Evolutionary conservation across 2,797 vertebrate genomes (phyloP), one percentile per base, ranked within the genome.

Genomic region (Sebastes vulpes): DNA sequence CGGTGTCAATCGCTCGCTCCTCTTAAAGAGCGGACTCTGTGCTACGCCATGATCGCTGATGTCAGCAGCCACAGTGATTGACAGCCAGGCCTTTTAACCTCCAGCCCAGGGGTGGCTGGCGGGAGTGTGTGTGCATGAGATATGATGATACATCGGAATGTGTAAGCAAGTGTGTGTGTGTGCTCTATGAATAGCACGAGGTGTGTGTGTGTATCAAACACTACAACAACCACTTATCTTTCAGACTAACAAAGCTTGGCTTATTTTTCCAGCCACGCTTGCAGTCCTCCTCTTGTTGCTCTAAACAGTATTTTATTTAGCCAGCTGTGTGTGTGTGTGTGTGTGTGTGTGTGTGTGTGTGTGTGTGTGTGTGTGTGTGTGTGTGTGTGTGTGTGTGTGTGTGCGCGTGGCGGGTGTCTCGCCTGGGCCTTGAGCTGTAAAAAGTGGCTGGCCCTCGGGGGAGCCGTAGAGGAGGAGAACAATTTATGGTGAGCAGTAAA

Each of bases 401-500:
- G 59, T 9, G 56, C 60, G 7, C 46, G 86, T 84, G 89, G 74
- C 61, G 83, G 80, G 82, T 72, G 84, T 92, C 92, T 83, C 61
- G 89, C 80, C 91, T 73, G 91, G 93, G 91, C 94, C 93, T 94
- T 94, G 91, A 92, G 93, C 93, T 88, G 93, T 95, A 94, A 96
- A 96, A 93, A 92, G 93, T 94, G 84, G 86, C 84, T 38, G 32
- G 85, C 85, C 88, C 95, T 93, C 95, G 20, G 76, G 95, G 95
- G 95, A 96, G 95, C 92, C 31, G 61, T 96, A 90, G 93, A 92
- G 92, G 92, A 95, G 95, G 94, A 95, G 96, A 95, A 96, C 95
- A 96, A 98, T 98, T 98, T 98, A 98, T 97, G 84, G 94, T 84
- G 92, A 94, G 95, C 95, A 89, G 95, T 97, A 97, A 97, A 96